A percentile compares a stretch with the other conserved stretches of the same genome.
Conservation (phyloP, 2,113 vertebrate species). For the Panthera tigris region DNA sequence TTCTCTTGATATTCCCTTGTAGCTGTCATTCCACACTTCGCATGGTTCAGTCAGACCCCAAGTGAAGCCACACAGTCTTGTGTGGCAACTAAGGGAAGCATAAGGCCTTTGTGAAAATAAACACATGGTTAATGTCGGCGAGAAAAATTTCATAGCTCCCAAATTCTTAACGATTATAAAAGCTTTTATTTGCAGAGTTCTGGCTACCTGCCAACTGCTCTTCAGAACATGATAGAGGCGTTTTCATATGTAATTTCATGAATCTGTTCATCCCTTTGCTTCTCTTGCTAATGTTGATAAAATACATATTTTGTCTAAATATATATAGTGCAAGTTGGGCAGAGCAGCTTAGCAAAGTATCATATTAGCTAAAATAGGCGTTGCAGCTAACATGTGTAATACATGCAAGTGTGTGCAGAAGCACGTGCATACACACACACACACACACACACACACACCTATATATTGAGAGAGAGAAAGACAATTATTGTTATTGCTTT, state of each 20-base stretch:
- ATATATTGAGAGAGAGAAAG: neutral
- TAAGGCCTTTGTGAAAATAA: neutral
- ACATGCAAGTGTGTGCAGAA: neutral
- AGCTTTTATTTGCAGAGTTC: neutral
- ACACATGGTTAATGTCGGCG: neutral
- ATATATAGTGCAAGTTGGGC: neutral
- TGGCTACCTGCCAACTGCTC: neutral
- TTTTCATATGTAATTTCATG: neutral
- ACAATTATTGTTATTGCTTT: neutral
- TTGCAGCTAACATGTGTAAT: neutral
- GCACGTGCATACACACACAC: neutral
- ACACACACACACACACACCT: no score
- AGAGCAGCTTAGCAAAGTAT: constrained; percentile 13
- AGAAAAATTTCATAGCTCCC: neutral
- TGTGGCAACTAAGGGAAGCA: neutral
- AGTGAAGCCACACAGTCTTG: neutral
- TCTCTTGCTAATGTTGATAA: neutral
- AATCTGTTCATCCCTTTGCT: neutral
- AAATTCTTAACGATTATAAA: neutral
- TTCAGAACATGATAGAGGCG: neutral
- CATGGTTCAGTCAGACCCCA: neutral
- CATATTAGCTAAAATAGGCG: neutral
- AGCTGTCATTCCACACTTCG: neutral
- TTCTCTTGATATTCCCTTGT: neutral
- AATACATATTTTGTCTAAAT: constrained; percentile 19